Base-by-base conservation (phyloP, 2,113 vertebrate genomes). In the Carassius auratus region DNA sequence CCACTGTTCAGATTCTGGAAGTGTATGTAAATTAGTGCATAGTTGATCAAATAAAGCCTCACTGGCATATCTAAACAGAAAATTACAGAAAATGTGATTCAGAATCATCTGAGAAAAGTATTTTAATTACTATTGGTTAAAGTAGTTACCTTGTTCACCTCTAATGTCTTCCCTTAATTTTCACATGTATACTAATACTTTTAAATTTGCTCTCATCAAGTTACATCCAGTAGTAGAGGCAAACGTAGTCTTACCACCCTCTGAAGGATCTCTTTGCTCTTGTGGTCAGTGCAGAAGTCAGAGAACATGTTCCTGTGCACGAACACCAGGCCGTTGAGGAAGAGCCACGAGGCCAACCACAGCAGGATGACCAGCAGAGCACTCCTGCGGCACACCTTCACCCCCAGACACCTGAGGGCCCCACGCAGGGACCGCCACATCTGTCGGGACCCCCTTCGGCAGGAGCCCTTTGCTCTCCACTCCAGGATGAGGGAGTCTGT, bases 241-340 rank as follows among this genome's bases (percentile, higher is more conserved):
- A 59, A 76, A 64, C 26, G 5, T 21, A 0, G 48, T 87, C 97
- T 91, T 96, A 98, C 97, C 96, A 98, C 95, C 78, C 93, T 93
- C n/a, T 96, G 95, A 91, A 98, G 95, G 88, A 97, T 96, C 91
- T 91, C 92, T 80, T 89, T 95, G 93, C 97, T 97, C 88, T 94
- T 94, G 92, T 96, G 94, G 23, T 97, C 96, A 0, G 96, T 97
- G 95, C 97, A 98, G 93, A 93, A 96, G 92, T 97, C 97, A 0
- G 97, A 96, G 89, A 96, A 94, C 91, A 95, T 95, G 88, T 91
- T 94, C 85, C 95, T 92, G 92, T 95, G 96, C 71, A 96, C 94
- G 86, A 97, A 94, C 42, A 97, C 93, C 93, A 97, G 89, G 38
- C 94, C 93, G 73, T 95, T 96, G 86, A 94, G 91, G 89, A 97